phyloP scores from a whole-genome alignment of 2,797 vertebrate species.

The Pitangus sulphuratus region DNA sequence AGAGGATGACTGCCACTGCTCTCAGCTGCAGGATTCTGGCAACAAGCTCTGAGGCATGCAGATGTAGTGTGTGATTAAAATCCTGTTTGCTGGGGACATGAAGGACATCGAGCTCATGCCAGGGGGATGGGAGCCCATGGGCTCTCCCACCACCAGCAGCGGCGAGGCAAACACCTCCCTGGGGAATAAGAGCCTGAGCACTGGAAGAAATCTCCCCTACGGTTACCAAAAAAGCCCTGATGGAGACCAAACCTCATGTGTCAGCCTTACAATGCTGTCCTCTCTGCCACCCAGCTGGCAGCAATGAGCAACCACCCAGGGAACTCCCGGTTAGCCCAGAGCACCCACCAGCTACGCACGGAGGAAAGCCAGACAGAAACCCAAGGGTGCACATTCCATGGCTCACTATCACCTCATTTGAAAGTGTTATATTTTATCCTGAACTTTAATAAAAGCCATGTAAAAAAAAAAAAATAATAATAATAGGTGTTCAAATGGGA shows the following conservation, averaged over 20 bases:
- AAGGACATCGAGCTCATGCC: background rate
- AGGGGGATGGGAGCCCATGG: accelerated
- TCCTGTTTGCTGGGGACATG: background rate
- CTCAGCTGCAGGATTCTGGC: background rate
- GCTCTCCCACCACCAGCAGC: background rate
- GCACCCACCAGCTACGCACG: background rate
- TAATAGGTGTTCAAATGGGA: background rate
- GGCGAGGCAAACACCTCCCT: background rate
- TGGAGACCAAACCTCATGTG: background rate
- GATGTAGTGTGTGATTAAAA: background rate
- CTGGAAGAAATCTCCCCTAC: background rate
- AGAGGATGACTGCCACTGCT: accelerated
- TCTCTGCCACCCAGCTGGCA: background rate
- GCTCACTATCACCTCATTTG: background rate
- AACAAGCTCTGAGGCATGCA: background rate
- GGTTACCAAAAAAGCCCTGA: background rate
- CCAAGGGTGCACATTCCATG: background rate
- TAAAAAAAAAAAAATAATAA: background rate
- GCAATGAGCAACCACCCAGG: background rate
- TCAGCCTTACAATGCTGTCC: background rate
- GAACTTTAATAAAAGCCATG: background rate
- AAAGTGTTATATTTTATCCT: background rate
- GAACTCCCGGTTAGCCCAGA: accelerated
- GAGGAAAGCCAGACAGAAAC: background rate
- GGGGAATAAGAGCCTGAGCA: background rate